Percentiles rank a stretch among this genome's conserved stretches.
Conservation (phyloP, 2,113 vertebrate species). For the Crypturellus undulatus region DNA sequence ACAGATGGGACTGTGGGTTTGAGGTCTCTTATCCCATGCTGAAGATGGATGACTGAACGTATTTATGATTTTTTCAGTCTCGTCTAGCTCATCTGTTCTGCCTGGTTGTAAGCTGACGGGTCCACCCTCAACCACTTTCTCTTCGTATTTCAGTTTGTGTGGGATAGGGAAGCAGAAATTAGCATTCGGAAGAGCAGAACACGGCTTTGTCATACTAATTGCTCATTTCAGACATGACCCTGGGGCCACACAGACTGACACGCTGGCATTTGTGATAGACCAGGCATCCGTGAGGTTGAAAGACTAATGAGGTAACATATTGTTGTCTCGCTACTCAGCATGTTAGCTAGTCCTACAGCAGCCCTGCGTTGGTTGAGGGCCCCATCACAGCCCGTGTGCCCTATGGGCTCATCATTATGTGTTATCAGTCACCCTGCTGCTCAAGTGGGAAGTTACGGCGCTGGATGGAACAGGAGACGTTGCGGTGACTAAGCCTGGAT, state of each 20-base stretch:
- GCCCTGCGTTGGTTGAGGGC: not conserved
- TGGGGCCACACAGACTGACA: not conserved
- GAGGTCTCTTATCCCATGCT: not conserved
- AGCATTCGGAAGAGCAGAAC: not conserved
- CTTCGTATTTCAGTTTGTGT: not conserved
- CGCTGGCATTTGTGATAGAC: not conserved
- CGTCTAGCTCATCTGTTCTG: not conserved
- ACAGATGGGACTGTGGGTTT: fast-evolving
- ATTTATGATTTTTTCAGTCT: not conserved
- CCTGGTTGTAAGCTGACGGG: not conserved
- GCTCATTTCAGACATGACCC: not conserved
- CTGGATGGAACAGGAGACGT: not conserved
- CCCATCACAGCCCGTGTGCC: not conserved
- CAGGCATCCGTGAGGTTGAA: not conserved
- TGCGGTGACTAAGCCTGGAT: not conserved
- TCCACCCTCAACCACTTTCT: not conserved
- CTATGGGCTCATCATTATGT: not conserved
- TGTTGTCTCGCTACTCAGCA: no score
- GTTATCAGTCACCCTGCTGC: fast-evolving
- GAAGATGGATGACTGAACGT: not conserved
- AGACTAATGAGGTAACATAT: not conserved
- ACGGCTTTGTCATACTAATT: not conserved
- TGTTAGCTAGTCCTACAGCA: not conserved
- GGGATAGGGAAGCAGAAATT: not conserved
- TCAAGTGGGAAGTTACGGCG: not conserved